Base-by-base conservation (phyloP, 1,140 invertebrate species). In the Lordiphosa stackelbergi region DNA sequence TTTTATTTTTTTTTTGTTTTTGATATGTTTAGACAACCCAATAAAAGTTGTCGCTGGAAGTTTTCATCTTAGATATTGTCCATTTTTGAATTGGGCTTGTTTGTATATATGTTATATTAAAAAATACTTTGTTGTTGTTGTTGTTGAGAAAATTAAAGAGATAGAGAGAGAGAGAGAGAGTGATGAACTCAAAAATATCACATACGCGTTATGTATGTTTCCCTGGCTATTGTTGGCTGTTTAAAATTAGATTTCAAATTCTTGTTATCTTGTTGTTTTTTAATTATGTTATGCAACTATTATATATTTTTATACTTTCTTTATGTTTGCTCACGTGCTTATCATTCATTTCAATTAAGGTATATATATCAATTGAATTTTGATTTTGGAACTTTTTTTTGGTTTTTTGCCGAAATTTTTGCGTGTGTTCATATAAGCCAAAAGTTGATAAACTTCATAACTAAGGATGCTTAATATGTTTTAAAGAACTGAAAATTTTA, bases 141-240 rank as follows among this genome's bases (percentile, higher is more conserved):
- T 38, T 52, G 7, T 47, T 9, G 12, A 66, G 59, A 69, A 71
- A 66, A 65, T 56, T 51, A 48, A 65, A 66, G 40, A 61, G 56
- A 31, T 45, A 57, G 60, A 64, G 61, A 42, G 64, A 64, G 64
- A 64, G 48, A 45, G 60, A 70, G 53, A 81, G 74, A 79, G 73
- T 31, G 28, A 78, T 69, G 47, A 81, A 81, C 77, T 71, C 68
- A 85, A 86, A 87, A 87, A 87, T 87, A 87, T 87, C 85, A 87
- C 85, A 87, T 87, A 84, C 85, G 85, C 85, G 85, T 86, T 87
- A 71, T 70, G 85, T 86, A 87, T 87, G 85, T 85, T 86, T 87
- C 85, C 84, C 85, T 85, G 79, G 85, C 85, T 87, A 87, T 87
- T 87, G 85, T 87, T 87, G 77, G 73, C 69, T 81, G 59, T 73